Conservation (phyloP, 2,113 vertebrate genomes). For the Jacana jacana region DNA sequence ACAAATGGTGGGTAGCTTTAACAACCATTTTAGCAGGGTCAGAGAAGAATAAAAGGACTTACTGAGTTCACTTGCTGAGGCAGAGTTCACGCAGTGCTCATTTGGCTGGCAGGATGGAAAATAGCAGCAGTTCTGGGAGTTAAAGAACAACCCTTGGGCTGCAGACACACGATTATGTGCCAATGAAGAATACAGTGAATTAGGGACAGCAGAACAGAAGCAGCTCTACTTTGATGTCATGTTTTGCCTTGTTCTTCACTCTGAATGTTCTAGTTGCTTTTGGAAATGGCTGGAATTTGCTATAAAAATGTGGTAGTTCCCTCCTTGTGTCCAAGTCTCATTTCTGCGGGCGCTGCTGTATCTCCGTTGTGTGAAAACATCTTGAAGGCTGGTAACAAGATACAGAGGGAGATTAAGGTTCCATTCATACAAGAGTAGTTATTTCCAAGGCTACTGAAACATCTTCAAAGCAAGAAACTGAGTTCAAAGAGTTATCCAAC, state of each 20-base stretch:
- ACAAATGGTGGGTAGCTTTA: conserved; percentile 35
- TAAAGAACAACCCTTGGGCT: conserved; percentile 28
- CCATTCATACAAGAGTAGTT: neutral
- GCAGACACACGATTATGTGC: neutral
- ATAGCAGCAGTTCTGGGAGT: conserved; percentile 38
- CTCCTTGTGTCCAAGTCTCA: neutral
- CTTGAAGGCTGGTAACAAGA: neutral
- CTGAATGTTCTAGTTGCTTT: neutral
- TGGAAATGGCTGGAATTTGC: neutral
- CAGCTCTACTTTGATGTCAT: neutral
- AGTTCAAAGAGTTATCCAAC: neutral
- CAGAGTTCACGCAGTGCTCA: conserved; percentile 22
- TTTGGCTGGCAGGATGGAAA: conserved; percentile 60
- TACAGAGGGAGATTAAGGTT: neutral
- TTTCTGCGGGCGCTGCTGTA: neutral
- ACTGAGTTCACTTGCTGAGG: conserved; percentile 20
- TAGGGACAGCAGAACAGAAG: conserved; percentile 1
- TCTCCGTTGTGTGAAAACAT: neutral
- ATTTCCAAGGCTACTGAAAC: neutral
- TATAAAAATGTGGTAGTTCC: neutral
- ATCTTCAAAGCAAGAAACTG: neutral
- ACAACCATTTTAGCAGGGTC: conserved; percentile 7
- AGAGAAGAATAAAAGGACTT: conserved; percentile 39
- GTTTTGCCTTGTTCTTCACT: neutral
- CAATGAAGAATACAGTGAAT: conserved; percentile 20